Base-by-base conservation (phyloP, 2,113 vertebrate genomes). In the Psilopogon haemacephalus region DNA sequence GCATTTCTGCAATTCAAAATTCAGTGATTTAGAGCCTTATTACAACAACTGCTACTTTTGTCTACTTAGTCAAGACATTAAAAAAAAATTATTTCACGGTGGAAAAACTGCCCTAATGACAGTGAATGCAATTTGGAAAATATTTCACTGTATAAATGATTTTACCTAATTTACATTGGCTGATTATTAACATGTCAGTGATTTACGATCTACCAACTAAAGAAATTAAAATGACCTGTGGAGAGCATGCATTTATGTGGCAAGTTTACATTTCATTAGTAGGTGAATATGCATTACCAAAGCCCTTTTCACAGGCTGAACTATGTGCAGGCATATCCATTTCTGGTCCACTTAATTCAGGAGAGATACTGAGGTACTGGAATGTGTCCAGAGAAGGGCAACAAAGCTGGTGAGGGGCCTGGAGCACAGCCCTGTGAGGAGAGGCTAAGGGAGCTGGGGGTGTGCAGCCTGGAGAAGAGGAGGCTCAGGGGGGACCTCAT, bases 181-280 rank as follows among this genome's bases (percentile, higher is more conserved):
- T 52, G 75, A 83, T 76, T 95, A 91, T 95, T 90, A 93, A 83
- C 42, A 9, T 56, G 81, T 55, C 68, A 87, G 33, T 77, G 64
- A 87, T 59, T 94, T 68, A 70, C 55, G 40, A 67, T 63, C 67
- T 42, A 54, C 26, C 15, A 30, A 52, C 35, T 46, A 67, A 79
- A 88, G 50, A 73, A 90, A 94, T 28, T 28, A 82, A 69, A 90
- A 84, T 10, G 6, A 40, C 55, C 38, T 58, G 2, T 1, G 8
- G 84, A 88, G 28, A 55, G 6, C 9, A 9, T 35, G 20, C 28
- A 72, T 87, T 91, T 85, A 16, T n/a, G 82, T 17, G 76, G 40
- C 0, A 3, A 92, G 64, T 71, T 72, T 80, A n/a, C 52, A 38
- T 90, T 93, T 55, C 60, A 79, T 72, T 52, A 48, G 58, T 26